Evolutionary conservation across 2,888 invertebrate genomes (phyloP), one percentile per base, ranked within the genome.

Genomic region (Idaea biselata): DNA sequence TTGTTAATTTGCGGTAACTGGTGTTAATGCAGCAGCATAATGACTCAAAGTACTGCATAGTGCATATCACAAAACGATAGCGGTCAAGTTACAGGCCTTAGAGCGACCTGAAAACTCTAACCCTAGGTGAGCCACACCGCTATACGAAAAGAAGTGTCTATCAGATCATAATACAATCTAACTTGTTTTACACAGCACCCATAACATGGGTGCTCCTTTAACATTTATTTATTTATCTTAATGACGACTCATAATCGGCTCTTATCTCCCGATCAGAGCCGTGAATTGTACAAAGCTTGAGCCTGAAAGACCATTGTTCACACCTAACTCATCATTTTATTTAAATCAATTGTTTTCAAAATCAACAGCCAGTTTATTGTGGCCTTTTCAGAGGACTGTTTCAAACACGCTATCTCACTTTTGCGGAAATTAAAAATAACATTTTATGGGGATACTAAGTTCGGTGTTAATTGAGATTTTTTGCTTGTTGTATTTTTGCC

Each of bases 301-400:
- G 44, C 44, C 44, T 44, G 44, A 44, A 44, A 44, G 44, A 44
- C 44, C 44, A 44, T 44, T 44, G 44, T 44, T 44, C 44, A 44
- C 44, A 3, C 11, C 44, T 14, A 44, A 14, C 44, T 44, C 44
- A 44, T 44, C 44, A 14, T 44, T 44, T 44, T 44, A 44, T 44
- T 44, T 44, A 44, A 44, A 14, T 44, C 44, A 14, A 44, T 44
- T 44, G 44, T 44, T 44, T 44, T 8, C 44, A 14, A 11, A 44
- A 44, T 44, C 44, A 44, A 44, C 44, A 44, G 44, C 44, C 44
- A 14, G 44, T 44, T 44, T 44, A 44, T 44, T 44, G 8, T 44
- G 14, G 14, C 44, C 44, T 44, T 44, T 44, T 11, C 11, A 44
- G 8, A 44, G 3, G 44, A 44, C 11, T 7, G 44, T 44, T 44